Evolutionary conservation across 2,888 invertebrate species (phyloP), one percentile per base, ranked within the genome.

Genomic region (Tanypteryx hageni): DNA sequence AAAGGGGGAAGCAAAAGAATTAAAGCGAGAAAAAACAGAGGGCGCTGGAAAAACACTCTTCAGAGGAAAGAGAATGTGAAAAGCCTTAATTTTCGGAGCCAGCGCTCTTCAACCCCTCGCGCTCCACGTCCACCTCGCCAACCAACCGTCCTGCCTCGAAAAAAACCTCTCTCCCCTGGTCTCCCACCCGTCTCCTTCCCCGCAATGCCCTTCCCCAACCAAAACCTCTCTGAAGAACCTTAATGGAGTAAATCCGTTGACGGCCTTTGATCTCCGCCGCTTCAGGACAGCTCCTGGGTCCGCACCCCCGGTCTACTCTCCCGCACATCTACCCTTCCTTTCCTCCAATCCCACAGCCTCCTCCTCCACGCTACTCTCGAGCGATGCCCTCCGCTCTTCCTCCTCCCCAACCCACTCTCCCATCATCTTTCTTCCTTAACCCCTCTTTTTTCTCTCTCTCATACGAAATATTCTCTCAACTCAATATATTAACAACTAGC

Each of bases 201-300:
- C 27, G 11, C 14, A 9, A n/a, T n/a, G 14, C 59, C 59, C 86
- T 11, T 16, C 86, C 31, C 44, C 22, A n/a, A 31, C 44, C n/a
- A 44, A 64, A 89, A 22, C 61, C 22, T 27, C 22, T 76, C 76
- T 27, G 0, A 14, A 76, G 76, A n/a, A 89, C 44, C 89, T 89
- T 64, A 89, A 64, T 64, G 64, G 89, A 64, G 64, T 68, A 68
- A 68, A 89, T 89, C 64, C 64, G 13, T 61, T 14, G 58, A 22
- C 85, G 44, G 82, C 64, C 89, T 89, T 89, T 89, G 89, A 89
- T 89, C 89, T 89, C 64, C 44, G 76, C 76, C 76, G 22, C 27
- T 76, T 68, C 68, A 22, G 64, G 64, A 64, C 64, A 64, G 64
- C 31, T 61, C 13, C 86, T 59, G 27, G n/a, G 44, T 44, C 44